phyloP scores from a whole-genome alignment of 2,113 vertebrate species.

The Sinosuthora webbiana region DNA sequence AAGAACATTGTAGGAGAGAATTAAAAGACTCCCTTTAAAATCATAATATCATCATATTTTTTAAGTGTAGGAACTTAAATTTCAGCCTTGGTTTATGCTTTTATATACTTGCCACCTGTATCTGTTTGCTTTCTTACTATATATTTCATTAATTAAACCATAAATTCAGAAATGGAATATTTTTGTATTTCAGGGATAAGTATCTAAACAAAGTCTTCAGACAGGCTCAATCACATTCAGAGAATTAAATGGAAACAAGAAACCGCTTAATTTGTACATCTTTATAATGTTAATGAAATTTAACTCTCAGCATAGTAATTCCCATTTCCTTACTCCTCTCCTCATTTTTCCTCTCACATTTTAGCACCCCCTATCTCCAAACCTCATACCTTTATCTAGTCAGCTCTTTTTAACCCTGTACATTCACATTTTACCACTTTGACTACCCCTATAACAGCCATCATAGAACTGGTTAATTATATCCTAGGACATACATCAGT shows the following conservation, averaged over 20 bases:
- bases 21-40: neutral
- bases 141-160: constrained; percentile 22
- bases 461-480: neutral
- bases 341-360: neutral
- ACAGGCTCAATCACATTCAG: neutral
- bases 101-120: neutral
- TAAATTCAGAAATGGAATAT: neutral
- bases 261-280: neutral
- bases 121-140: neutral
- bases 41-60: neutral
- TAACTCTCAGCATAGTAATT: neutral
- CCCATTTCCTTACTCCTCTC: neutral
- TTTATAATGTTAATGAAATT: neutral
- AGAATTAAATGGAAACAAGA: neutral
- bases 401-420: neutral
- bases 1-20: neutral
- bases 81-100: neutral
- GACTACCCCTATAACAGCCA: neutral
- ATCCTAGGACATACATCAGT: neutral
- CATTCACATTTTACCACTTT: neutral
- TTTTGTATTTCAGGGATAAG: neutral
- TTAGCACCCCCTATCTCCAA: neutral
- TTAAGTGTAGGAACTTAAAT: neutral
- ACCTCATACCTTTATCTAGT: neutral
- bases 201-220: neutral